Evolutionary conservation across 1,140 invertebrate genomes (phyloP), one percentile per base, ranked within the genome.

Genomic region (Asobara japonica): DNA sequence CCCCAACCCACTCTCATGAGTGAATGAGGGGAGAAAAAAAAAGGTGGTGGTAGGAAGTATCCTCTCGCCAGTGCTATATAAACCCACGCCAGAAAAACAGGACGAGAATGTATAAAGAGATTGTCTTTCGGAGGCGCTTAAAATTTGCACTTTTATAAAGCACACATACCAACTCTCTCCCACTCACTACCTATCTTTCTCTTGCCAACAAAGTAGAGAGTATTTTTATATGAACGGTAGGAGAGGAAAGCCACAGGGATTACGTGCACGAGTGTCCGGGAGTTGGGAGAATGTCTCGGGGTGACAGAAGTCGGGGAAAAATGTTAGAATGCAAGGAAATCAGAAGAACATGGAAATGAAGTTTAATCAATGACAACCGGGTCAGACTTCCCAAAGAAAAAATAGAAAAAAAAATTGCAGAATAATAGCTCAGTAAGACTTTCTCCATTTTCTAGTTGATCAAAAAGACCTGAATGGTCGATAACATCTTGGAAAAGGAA

Each of bases 61-160:
- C 20, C 41, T 62, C 41, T 27, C 31, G 45, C 38, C 45, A 62
- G 38, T 56, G 18, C 29, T 65, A 51, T 67, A 73, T 73, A 73
- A 73, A 65, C 29, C 48, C 18, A 41, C 51, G 65, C n/a, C n/a
- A n/a, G 51, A 68, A 71, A 70, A 67, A 66, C 72, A 67, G 45
- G 29, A 66, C 64, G 38, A 48, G 48, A 69, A 64, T 62, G 73
- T 74, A 72, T 72, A 65, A 70, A 74, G 70, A 77, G 76, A 80
- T 76, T 70, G 76, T 77, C 73, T 74, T 75, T 77, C 68, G 72
- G 65, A 74, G 70, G 65, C 71, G 70, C 69, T 75, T 76, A 73
- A 77, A 81, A 78, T 77, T 78, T 77, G 77, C 75, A 78, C 73
- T 79, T 82, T 80, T 80, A 79, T 76, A 66, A 29, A 72, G 18